These are phyloP conservation scores for Dendronephthya gigantea DNA, from an alignment of 64 coral and sea anemone species.

Conservation along the genomic window DNA sequence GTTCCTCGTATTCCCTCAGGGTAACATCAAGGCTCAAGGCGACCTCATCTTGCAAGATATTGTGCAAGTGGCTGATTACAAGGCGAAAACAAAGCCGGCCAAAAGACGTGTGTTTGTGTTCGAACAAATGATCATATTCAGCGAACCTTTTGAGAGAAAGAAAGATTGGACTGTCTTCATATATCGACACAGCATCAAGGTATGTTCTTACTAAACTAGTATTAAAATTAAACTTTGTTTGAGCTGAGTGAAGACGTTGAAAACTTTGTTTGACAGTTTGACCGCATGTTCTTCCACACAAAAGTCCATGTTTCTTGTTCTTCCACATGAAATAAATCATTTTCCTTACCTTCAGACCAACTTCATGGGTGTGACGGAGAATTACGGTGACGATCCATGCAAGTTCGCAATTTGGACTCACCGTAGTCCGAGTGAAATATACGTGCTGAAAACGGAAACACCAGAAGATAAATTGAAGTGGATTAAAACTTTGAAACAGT, in stretches of 20 bases:
- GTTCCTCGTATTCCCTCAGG: slow-evolving; percentile 31
- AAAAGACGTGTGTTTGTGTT: slow-evolving; percentile 89
- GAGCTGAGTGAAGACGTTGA: no score
- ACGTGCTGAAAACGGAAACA: slow-evolving; percentile 51
- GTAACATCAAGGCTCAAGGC: slow-evolving; percentile 84
- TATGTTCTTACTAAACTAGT: background rate
- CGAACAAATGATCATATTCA: slow-evolving; percentile 94
- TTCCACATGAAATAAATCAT: background rate
- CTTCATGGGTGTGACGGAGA: slow-evolving; percentile 74
- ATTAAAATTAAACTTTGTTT: no score
- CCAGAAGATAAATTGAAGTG: slow-evolving; percentile 77
- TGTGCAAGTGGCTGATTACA: slow-evolving; percentile 53
- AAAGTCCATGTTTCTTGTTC: no score
- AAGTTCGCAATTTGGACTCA: slow-evolving; percentile 88
- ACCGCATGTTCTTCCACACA: no score
- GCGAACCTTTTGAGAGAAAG: slow-evolving; percentile 94
- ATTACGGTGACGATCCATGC: slow-evolving; percentile 64
- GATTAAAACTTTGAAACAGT: slow-evolving; percentile 59
- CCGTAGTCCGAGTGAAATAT: slow-evolving; percentile 60
- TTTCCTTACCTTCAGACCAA: slow-evolving; percentile 45
- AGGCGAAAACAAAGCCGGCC: slow-evolving; percentile 58
- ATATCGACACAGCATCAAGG: slow-evolving; percentile 94
- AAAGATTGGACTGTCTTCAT: slow-evolving; percentile 96
- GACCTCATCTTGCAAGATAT: slow-evolving; percentile 89
- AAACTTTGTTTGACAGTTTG: no score